A percentile compares a stretch with the other conserved stretches of the same genome.
Evolutionary conservation across 2,113 vertebrate genomes (phyloP).

Genomic region (Dasyornis broadbenti): DNA sequence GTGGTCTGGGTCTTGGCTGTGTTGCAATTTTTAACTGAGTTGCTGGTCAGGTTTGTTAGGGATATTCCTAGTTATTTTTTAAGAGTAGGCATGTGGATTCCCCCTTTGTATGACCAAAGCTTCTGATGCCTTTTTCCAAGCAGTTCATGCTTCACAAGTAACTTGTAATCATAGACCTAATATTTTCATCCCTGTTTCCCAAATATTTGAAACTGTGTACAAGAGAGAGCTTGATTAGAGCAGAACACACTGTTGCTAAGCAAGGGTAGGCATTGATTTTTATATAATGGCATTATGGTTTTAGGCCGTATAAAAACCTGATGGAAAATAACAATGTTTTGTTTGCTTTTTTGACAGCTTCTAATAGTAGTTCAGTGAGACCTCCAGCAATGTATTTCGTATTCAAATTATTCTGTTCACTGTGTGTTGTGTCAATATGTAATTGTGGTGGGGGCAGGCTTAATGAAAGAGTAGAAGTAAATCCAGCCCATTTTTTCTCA

Average conservation of each 20-base stretch:
- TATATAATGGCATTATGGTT: background rate
- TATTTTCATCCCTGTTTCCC: background rate
- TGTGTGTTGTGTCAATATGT: background rate
- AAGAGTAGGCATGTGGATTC: background rate
- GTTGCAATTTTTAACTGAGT: background rate
- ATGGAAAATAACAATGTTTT: background rate
- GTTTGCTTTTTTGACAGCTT: conserved; percentile 38
- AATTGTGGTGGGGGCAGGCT: conserved; percentile 27
- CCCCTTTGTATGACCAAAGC: background rate
- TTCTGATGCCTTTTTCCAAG: background rate
- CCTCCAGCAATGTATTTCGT: conserved; percentile 21
- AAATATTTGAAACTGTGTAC: background rate
- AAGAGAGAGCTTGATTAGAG: background rate
- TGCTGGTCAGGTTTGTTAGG: background rate
- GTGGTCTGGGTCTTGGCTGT: background rate
- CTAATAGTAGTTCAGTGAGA: conserved; percentile 5
- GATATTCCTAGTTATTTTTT: background rate
- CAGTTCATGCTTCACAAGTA: background rate
- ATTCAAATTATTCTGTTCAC: conserved; percentile 12
- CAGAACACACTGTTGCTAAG: background rate
- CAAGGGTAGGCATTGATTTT: background rate
- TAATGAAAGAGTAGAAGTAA: conserved; percentile 16
- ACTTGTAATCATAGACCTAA: accelerated
- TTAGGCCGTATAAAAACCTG: conserved; percentile 8
- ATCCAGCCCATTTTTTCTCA: background rate